Percentiles rank a stretch among this genome's conserved stretches.
Evolutionary conservation across 2,888 invertebrate genomes (phyloP).

Genomic region (Zaprionus bogoriensis): DNA sequence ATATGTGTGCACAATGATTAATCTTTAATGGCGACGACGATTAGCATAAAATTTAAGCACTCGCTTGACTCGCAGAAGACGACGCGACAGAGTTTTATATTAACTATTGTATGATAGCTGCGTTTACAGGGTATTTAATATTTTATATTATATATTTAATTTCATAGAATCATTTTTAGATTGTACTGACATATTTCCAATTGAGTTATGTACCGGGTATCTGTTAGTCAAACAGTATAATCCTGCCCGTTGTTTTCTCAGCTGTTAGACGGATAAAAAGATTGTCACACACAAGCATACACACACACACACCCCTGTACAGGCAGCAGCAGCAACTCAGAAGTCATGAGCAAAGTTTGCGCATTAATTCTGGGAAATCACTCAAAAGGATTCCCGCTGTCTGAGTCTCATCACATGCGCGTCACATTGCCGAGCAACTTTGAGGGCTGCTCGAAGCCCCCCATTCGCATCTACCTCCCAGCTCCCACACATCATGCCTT

Average conservation of each 20-base stretch:
- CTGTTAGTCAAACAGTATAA: background rate
- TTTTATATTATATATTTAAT: too few species aligned
- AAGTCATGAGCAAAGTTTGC: constrained; percentile 28
- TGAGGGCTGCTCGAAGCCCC: background rate
- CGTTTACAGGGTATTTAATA: too few species aligned
- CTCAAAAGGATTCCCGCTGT: constrained; percentile 32
- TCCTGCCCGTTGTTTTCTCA: background rate
- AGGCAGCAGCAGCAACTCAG: constrained; percentile 4
- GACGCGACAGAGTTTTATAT: too few species aligned
- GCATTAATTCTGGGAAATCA: constrained; percentile 42
- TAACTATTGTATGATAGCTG: too few species aligned
- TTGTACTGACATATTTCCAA: too few species aligned
- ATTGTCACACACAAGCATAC: constrained; percentile 1
- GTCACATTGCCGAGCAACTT: background rate
- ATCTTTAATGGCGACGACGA: constrained; percentile 29
- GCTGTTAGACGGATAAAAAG: constrained; percentile 16
- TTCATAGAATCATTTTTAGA: too few species aligned
- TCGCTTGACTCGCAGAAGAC: background rate
- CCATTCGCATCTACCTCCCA: background rate
- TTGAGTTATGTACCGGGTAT: background rate
- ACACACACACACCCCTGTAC: background rate
- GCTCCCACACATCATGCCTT: background rate
- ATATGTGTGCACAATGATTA: constrained; percentile 6
- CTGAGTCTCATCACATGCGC: constrained; percentile 3
- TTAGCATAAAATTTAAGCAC: constrained; percentile 27